phyloP scores from a whole-genome alignment of 2,797 vertebrate species.

The Chiloscyllium punctatum region DNA sequence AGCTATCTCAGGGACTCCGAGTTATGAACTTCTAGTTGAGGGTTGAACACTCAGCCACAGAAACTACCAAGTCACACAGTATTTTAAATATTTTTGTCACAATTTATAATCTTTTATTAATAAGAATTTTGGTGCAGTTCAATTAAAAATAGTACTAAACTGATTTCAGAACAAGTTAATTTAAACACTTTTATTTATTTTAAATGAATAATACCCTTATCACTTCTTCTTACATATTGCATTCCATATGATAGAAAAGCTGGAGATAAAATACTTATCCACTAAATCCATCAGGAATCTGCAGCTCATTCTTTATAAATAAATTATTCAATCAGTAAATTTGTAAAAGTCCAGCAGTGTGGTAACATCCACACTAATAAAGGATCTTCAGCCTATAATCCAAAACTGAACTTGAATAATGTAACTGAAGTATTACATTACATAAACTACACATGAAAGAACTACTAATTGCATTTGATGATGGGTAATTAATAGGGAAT shows the following conservation, averaged over 20 bases:
- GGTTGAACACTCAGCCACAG: slow-evolving; percentile 7
- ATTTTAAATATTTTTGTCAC: neutral
- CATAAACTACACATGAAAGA: slow-evolving; percentile 99
- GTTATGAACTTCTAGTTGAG: neutral
- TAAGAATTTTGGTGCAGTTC: slow-evolving; percentile 5
- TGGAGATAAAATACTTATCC: slow-evolving; percentile 96
- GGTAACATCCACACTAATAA: slow-evolving; percentile 95
- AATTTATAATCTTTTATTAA: neutral
- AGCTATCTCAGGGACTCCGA: neutral
- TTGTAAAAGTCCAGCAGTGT: slow-evolving; percentile 93
- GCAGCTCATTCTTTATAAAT: slow-evolving; percentile 82
- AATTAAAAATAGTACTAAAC: neutral
- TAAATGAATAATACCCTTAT: slow-evolving; percentile 67
- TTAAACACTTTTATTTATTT: slow-evolving; percentile 55
- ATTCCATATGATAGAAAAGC: slow-evolving; percentile 90
- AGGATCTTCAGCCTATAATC: slow-evolving; percentile 97
- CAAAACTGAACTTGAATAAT: slow-evolving; percentile 95
- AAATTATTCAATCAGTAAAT: slow-evolving; percentile 92
- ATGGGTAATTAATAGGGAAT: slow-evolving; percentile 94
- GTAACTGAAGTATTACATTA: slow-evolving; percentile 99
- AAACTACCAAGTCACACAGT: neutral
- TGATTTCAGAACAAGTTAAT: neutral
- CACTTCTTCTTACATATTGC: slow-evolving; percentile 82
- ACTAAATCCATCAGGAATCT: slow-evolving; percentile 96
- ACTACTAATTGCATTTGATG: slow-evolving; percentile 99